Conservation (phyloP, 2,797 vertebrate species). For the Manis pentadactyla region DNA sequence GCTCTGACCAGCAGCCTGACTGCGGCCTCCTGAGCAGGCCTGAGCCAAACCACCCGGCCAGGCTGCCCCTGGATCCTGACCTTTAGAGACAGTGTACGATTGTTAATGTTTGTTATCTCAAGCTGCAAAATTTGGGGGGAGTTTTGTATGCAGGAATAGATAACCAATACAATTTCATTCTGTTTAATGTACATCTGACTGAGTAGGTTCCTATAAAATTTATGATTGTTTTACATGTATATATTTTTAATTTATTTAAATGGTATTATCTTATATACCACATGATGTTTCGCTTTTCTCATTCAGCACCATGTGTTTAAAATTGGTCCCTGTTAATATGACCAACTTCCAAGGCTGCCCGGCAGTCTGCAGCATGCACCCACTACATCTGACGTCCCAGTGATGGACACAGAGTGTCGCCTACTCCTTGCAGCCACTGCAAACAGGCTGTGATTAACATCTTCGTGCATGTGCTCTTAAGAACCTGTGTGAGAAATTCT, state of each 20-base stretch:
- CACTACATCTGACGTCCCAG: background rate
- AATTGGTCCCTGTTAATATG: background rate
- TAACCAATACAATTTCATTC: background rate
- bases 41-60: background rate
- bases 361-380: background rate
- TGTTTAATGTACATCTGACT: background rate
- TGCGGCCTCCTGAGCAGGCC: background rate
- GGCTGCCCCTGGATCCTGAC: background rate
- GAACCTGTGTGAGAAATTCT: background rate
- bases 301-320: background rate
- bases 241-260: background rate
- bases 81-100: background rate
- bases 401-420: background rate
- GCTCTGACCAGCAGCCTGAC: background rate
- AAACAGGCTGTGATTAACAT: background rate
- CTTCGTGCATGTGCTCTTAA: no score
- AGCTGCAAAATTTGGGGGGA: background rate
- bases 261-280: background rate
- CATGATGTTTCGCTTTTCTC: background rate
- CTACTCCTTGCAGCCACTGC: background rate
- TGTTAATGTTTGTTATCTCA: background rate
- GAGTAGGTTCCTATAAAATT: background rate
- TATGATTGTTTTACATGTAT: background rate
- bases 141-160: background rate
- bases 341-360: background rate